Conservation (phyloP, 2,797 vertebrate genomes). For the Crocidura indochinensis region DNA sequence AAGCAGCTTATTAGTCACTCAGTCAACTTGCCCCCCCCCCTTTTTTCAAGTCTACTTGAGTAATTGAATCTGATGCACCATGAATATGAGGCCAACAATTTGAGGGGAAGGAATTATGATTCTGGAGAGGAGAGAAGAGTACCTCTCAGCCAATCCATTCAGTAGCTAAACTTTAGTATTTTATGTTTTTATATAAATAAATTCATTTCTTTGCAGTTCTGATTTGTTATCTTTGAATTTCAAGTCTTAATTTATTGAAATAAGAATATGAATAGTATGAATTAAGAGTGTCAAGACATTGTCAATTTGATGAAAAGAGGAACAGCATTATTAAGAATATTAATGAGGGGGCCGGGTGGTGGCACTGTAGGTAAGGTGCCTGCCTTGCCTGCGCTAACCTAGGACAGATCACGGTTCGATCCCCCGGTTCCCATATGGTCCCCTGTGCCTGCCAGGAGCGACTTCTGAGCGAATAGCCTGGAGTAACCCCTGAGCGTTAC, state of each 20-base stretch:
- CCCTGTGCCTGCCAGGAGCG: too few relatives aligned
- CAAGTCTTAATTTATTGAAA: conserved; percentile 9
- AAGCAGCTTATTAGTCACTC: background rate
- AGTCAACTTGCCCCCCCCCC: too few relatives aligned
- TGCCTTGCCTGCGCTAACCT: too few relatives aligned
- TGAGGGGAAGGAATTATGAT: too few relatives aligned
- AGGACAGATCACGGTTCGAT: too few relatives aligned
- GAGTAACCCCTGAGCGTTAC: too few relatives aligned
- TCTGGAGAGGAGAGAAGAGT: background rate
- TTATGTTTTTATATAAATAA: background rate
- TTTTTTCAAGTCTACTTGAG: background rate
- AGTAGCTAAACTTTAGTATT: background rate
- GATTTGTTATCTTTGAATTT: conserved; percentile 11
- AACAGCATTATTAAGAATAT: background rate
- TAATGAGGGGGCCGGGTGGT: too few relatives aligned
- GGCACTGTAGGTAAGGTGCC: too few relatives aligned
- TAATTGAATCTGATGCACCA: background rate
- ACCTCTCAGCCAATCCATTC: background rate
- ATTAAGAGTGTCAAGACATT: background rate
- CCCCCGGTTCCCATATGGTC: too few relatives aligned
- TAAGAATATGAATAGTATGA: background rate
- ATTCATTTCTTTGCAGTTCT: background rate
- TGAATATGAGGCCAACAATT: fast-evolving
- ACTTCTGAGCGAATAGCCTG: too few relatives aligned
- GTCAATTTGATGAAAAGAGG: background rate